Evolutionary conservation across 2,888 invertebrate genomes (phyloP).

Genomic region (Hipparchia semele): DNA sequence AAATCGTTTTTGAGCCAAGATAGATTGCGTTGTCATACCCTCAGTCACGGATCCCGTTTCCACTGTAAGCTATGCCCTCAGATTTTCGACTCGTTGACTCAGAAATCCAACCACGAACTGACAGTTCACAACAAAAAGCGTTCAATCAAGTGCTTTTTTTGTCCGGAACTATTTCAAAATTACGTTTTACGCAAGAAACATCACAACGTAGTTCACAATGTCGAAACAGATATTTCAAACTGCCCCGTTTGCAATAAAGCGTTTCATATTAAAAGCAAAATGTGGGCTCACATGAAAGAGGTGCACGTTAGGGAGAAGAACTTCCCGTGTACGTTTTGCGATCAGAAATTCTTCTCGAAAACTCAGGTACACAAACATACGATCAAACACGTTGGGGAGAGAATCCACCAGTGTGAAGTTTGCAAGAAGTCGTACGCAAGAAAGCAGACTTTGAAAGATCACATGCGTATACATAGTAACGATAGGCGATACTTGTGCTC

Average conservation of each 20-base stretch:
- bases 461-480: conserved; percentile 65
- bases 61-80: conserved; percentile 60
- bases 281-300: conserved; percentile 67
- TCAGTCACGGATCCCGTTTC: conserved; percentile 60
- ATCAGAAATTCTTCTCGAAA: conserved; percentile 76
- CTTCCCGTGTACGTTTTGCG: conserved; percentile 74
- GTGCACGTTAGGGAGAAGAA: conserved; percentile 75
- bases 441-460: conserved; percentile 65
- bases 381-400: conserved; percentile 76
- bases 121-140: conserved; percentile 59
- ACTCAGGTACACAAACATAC: conserved; percentile 79
- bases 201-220: conserved; percentile 54
- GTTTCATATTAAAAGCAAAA: conserved; percentile 63
- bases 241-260: conserved; percentile 65
- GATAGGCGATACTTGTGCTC: conserved; percentile 57
- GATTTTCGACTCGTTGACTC: conserved; percentile 59
- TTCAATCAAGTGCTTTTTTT: conserved; percentile 61
- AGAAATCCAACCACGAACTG: conserved; percentile 58
- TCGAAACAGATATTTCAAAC: conserved; percentile 54
- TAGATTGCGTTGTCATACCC: conserved; percentile 61
- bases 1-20: conserved; percentile 69
- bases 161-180: conserved; percentile 61
- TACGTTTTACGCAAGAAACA: conserved; percentile 62
- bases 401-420: conserved; percentile 69
- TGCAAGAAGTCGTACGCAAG: conserved; percentile 78